phyloP scores from a whole-genome alignment of 2,113 vertebrate species.

The Enhydra lutris region DNA sequence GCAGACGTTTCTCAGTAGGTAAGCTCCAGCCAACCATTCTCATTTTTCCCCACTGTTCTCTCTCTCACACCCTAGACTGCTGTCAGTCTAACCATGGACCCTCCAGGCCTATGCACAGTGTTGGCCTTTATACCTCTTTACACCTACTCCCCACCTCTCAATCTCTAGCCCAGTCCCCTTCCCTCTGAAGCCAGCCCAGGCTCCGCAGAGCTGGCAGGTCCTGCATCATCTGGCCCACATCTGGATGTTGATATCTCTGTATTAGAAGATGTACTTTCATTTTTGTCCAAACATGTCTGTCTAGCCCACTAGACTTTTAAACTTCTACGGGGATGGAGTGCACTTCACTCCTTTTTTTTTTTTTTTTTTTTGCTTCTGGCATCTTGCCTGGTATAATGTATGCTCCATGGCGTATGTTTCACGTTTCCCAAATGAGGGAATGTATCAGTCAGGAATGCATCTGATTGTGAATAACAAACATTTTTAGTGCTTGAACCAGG shows the following conservation, averaged over 20 bases:
- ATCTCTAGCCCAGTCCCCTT: neutral
- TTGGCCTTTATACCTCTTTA: neutral
- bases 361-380: neutral
- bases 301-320: neutral
- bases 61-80: neutral
- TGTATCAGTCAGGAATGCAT: neutral
- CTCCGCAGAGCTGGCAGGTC: too few species aligned
- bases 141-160: neutral
- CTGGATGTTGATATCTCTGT: neutral
- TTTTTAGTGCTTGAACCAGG: neutral
- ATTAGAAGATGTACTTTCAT: neutral
- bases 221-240: neutral
- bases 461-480: neutral
- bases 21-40: neutral
- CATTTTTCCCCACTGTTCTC: neutral
- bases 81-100: neutral
- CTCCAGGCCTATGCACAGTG: neutral
- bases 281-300: neutral
- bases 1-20: neutral
- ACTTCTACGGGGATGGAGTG: neutral
- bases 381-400: neutral
- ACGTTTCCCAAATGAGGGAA: neutral
- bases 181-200: neutral
- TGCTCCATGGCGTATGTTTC: neutral
- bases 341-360: neutral